Evolutionary conservation across 2,113 vertebrate genomes (phyloP).

Genomic region (Mola mola): DNA sequence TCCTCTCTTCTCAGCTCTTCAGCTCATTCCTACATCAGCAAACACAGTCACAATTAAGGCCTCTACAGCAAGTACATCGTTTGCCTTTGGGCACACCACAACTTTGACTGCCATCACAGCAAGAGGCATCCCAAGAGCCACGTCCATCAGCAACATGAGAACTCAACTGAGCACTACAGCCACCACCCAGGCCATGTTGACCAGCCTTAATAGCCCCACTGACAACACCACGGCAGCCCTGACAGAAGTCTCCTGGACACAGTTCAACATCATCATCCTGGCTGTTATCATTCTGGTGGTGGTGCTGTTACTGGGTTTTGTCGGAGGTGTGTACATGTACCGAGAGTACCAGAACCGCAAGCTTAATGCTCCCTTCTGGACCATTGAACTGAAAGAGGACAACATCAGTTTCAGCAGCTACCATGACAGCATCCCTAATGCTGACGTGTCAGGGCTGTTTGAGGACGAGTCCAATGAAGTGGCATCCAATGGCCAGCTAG

Average conservation of each 20-base stretch:
- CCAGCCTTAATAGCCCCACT: slow-evolving; percentile 83
- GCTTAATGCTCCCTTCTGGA: slow-evolving; percentile 99
- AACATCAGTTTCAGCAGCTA: slow-evolving; percentile 99
- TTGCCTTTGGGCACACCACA: slow-evolving; percentile 49
- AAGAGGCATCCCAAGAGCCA: slow-evolving; percentile 23
- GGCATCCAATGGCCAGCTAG: slow-evolving; percentile 92
- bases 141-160: slow-evolving; percentile 66
- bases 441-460: slow-evolving; percentile 92
- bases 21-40: slow-evolving; percentile 48
- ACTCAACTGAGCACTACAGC: slow-evolving; percentile 65
- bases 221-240: slow-evolving; percentile 89
- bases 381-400: slow-evolving; percentile 98
- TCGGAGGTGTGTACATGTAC: slow-evolving; percentile 95
- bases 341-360: slow-evolving; percentile 97
- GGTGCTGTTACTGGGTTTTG: slow-evolving; percentile 93
- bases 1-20: slow-evolving; percentile 54
- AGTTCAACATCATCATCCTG: slow-evolving; percentile 96
- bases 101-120: slow-evolving; percentile 59
- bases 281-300: slow-evolving; percentile 95
- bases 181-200: slow-evolving; percentile 80
- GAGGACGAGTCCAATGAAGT: slow-evolving; percentile 93
- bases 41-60: slow-evolving; percentile 24
- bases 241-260: slow-evolving; percentile 95
- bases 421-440: slow-evolving; percentile 97
- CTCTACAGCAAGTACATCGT: slow-evolving; percentile 9